Conservation (phyloP, 2,113 vertebrate species). For the Gila orcuttii region DNA sequence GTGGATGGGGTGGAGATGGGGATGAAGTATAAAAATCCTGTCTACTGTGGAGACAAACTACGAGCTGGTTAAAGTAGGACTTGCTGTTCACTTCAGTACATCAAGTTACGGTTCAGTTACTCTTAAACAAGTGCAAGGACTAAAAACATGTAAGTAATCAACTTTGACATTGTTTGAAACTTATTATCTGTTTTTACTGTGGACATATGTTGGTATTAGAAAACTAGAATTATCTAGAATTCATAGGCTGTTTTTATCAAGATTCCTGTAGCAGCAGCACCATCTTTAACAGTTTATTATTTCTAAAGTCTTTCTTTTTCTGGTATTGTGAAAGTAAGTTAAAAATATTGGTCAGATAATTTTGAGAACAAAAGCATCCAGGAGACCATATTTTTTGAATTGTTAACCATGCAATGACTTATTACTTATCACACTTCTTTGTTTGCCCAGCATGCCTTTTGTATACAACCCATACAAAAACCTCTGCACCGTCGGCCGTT, state of each 20-base stretch:
- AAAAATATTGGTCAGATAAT: too few relatives aligned
- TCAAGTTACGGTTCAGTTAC: neutral
- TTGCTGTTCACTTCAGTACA: neutral
- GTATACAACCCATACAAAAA: neutral
- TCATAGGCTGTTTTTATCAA: neutral
- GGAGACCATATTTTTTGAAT: constrained; percentile 1
- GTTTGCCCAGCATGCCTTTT: constrained; percentile 66
- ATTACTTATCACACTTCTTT: neutral
- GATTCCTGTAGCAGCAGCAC: neutral
- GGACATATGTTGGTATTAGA: neutral
- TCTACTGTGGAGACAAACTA: neutral
- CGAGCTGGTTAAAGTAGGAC: neutral
- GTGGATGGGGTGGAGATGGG: constrained; percentile 22
- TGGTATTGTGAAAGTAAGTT: too few relatives aligned
- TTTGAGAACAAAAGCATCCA: neutral
- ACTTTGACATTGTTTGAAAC: neutral
- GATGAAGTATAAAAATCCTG: neutral
- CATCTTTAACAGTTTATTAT: neutral
- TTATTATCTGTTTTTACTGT: neutral
- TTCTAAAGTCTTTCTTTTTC: neutral
- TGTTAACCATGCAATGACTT: neutral
- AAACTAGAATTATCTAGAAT: neutral
- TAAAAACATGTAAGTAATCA: constrained; percentile 22
- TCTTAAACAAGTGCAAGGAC: neutral
- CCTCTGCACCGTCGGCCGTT: constrained; percentile 44